Conservation (phyloP, 2,797 vertebrate species). For the Toxotes lorentzi region DNA sequence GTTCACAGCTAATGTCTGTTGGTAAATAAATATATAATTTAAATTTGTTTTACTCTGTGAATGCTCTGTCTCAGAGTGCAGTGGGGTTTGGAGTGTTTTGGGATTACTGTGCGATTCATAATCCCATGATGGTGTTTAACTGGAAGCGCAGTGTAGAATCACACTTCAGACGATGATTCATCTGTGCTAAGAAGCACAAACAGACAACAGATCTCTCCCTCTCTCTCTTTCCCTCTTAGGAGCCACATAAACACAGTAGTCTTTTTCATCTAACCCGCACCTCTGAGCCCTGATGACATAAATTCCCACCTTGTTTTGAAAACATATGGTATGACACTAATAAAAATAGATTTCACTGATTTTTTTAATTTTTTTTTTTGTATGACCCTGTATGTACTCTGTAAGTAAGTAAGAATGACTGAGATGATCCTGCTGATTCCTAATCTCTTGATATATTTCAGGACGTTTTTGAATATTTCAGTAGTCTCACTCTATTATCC, state of each 20-base stretch:
- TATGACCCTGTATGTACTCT: background rate
- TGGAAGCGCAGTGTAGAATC: constrained; percentile 36
- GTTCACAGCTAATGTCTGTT: constrained; percentile 13
- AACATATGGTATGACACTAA: background rate
- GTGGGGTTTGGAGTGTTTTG: constrained; percentile 44
- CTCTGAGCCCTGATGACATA: constrained; percentile 20
- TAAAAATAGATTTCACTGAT: background rate
- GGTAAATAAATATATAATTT: constrained; percentile 7
- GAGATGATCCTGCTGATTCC: constrained; percentile 3
- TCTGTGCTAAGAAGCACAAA: constrained; percentile 53
- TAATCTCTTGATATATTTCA: background rate
- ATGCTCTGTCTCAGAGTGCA: background rate
- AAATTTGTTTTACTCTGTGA: constrained; percentile 6
- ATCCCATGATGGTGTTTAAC: constrained; percentile 57
- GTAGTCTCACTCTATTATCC: background rate
- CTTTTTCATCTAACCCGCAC: constrained; percentile 42
- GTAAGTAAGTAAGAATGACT: background rate
- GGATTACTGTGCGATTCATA: constrained; percentile 43
- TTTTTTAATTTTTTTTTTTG: background rate
- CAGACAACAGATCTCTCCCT: constrained; percentile 38
- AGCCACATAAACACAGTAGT: constrained; percentile 35
- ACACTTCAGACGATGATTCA: constrained; percentile 62
- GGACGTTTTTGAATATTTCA: background rate
- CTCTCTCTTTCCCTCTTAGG: constrained; percentile 18
- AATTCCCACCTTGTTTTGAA: constrained; percentile 12